These are phyloP conservation scores for Drosophila pallidifrons DNA, from an alignment of 1,140 invertebrate species.

Conservation along the genomic window DNA sequence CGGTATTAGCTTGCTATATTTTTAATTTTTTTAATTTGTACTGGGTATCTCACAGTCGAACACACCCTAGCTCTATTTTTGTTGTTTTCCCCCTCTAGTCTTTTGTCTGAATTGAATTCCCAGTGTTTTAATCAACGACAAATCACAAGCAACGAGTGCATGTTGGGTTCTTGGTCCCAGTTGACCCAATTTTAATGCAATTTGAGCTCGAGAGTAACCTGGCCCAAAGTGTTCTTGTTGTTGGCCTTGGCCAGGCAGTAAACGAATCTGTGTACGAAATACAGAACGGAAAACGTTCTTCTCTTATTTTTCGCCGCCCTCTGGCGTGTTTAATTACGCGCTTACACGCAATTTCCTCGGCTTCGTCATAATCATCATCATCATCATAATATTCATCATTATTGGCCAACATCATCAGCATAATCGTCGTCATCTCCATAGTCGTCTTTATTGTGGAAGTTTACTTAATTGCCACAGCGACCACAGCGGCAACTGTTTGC, in stretches of 20 bases:
- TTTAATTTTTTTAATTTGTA: not conserved
- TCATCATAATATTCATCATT: not conserved
- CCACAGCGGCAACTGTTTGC: slow-evolving; percentile 30
- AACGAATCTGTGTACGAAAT: slow-evolving; percentile 15
- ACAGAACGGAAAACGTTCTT: slow-evolving; percentile 12
- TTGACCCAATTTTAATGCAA: slow-evolving; percentile 74
- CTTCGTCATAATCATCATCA: slow-evolving; percentile 22
- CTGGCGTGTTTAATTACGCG: slow-evolving; percentile 65
- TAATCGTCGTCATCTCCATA: slow-evolving; percentile 11
- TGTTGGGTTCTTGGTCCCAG: slow-evolving; percentile 44
- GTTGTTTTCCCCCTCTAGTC: not conserved
- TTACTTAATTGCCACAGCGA: slow-evolving; percentile 42
- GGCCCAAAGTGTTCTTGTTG: not conserved
- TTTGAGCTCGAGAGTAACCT: slow-evolving; percentile 32
- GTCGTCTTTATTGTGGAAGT: slow-evolving; percentile 39
- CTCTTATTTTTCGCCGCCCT: not conserved
- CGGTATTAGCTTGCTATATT: no score
- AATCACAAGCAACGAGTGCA: slow-evolving; percentile 38
- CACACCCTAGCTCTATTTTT: not conserved
- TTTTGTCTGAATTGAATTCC: slow-evolving; percentile 28
- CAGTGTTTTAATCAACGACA: slow-evolving; percentile 20
- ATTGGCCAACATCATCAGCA: slow-evolving; percentile 2
- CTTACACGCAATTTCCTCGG: slow-evolving; percentile 69
- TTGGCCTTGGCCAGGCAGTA: slow-evolving; percentile 19
- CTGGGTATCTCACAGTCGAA: no score